A percentile compares a stretch with the other conserved stretches of the same genome.
Conservation (phyloP, 2,888 invertebrate species). For the Noctua janthina region DNA sequence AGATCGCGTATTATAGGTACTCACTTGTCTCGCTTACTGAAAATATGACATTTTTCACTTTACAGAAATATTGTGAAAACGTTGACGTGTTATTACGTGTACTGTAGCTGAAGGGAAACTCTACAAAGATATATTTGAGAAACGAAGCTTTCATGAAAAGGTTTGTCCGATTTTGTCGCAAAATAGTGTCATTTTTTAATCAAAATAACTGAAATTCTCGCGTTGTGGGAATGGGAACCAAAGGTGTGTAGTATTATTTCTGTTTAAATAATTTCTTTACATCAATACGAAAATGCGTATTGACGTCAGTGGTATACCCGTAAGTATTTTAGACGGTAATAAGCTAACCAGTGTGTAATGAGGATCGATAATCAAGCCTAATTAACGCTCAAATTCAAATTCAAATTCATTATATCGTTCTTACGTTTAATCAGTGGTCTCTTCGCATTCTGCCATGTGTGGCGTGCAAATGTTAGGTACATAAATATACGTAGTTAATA, state of each 20-base stretch:
- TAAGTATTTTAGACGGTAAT: constrained; percentile 2
- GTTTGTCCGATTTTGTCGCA: constrained; percentile 5
- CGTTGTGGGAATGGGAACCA: no score
- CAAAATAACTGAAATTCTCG: neutral
- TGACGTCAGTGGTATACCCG: neutral
- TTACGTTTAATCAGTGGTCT: no score
- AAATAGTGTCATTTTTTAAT: neutral
- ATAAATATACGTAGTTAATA: no score
- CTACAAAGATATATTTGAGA: constrained; percentile 14
- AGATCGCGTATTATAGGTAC: constrained; percentile 25
- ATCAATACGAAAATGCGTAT: neutral
- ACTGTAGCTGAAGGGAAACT: constrained; percentile 24
- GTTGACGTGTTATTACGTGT: constrained; percentile 38
- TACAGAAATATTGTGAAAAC: constrained; percentile 35
- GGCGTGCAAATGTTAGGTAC: no score
- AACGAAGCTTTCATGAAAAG: constrained; percentile 4
- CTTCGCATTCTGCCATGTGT: no score
- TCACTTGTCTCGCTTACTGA: constrained; percentile 1
- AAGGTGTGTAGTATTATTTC: neutral
- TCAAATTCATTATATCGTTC: no score
- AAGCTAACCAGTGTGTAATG: neutral
- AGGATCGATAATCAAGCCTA: constrained; percentile 20
- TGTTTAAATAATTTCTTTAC: neutral
- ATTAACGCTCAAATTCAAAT: neutral
- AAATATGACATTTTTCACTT: constrained; percentile 46